phyloP scores from a whole-genome alignment of 2,888 invertebrate species.

The Coecobrya sp. region DNA sequence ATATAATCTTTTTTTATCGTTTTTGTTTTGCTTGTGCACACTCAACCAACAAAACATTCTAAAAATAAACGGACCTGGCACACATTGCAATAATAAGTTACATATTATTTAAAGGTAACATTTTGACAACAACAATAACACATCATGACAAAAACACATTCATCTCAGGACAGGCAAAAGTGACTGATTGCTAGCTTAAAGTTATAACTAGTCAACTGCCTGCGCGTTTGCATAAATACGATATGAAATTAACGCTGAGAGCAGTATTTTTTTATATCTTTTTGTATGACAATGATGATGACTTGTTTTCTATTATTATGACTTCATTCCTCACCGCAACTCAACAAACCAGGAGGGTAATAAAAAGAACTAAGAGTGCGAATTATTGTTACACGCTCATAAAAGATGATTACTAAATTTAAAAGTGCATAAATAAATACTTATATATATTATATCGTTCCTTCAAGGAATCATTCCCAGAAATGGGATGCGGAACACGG shows the following conservation, averaged over 20 bases:
- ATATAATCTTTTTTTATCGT: slow-evolving; percentile 52
- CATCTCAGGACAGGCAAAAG: neutral
- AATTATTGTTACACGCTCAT: slow-evolving; percentile 67
- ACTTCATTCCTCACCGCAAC: slow-evolving; percentile 53
- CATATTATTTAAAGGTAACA: slow-evolving; percentile 17
- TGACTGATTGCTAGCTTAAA: slow-evolving; percentile 37
- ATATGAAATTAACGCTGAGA: slow-evolving; percentile 48
- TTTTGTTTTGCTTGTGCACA: slow-evolving; percentile 9
- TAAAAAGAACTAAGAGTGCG: slow-evolving; percentile 69
- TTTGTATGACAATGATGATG: slow-evolving; percentile 44
- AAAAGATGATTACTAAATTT: slow-evolving; percentile 57
- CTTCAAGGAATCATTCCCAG: slow-evolving; percentile 9
- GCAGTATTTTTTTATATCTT: slow-evolving; percentile 45
- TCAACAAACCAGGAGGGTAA: slow-evolving; percentile 42
- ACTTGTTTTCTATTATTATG: slow-evolving; percentile 69
- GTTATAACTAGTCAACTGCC: slow-evolving; percentile 41
- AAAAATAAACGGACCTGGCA: slow-evolving; percentile 64
- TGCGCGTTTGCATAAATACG: slow-evolving; percentile 55
- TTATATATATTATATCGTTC: too few species aligned
- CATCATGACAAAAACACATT: slow-evolving; percentile 9
- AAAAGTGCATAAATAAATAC: slow-evolving; percentile 64
- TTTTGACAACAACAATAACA: slow-evolving; percentile 35
- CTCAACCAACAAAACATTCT: slow-evolving; percentile 49
- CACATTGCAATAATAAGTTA: slow-evolving; percentile 45
- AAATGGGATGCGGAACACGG: slow-evolving; percentile 37